Conservation (phyloP, 2,113 vertebrate genomes). For the Microtus richardsoni region DNA sequence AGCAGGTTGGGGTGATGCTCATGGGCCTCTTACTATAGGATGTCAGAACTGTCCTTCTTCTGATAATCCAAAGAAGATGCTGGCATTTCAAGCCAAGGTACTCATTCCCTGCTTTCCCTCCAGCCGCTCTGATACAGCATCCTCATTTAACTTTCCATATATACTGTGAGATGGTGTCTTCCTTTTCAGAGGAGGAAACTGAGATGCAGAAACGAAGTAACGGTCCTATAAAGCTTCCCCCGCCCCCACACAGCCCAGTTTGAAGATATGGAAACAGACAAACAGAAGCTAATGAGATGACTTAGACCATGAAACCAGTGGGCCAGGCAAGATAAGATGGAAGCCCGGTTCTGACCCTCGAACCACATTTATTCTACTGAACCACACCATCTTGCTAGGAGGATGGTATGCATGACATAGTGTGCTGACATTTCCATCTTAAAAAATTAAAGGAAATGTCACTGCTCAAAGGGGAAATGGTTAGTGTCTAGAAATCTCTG, state of each 20-base stretch:
- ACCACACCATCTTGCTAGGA: background rate
- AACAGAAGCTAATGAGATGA: background rate
- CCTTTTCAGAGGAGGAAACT: background rate
- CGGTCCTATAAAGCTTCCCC: background rate
- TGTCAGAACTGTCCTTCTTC: background rate
- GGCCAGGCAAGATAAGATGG: background rate
- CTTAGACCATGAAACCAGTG: background rate
- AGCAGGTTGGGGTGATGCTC: background rate
- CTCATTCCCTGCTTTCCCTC: background rate
- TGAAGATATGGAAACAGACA: background rate
- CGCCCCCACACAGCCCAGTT: background rate
- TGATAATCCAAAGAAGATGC: background rate
- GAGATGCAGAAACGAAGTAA: background rate
- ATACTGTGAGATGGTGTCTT: background rate
- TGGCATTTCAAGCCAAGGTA: background rate
- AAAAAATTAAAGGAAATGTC: conserved; percentile 68
- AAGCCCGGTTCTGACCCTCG: background rate
- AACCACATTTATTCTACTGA: background rate
- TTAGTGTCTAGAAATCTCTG: conserved; percentile 59
- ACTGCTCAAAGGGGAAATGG: conserved; percentile 64
- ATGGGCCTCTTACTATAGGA: accelerated
- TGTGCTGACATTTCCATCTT: conserved; percentile 66
- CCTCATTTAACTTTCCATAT: background rate
- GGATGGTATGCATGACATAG: conserved; percentile 22
- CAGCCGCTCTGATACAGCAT: background rate